These are phyloP conservation scores for Miltochrista miniata DNA, from an alignment of 2,888 invertebrate genomes.

Conservation along the genomic window DNA sequence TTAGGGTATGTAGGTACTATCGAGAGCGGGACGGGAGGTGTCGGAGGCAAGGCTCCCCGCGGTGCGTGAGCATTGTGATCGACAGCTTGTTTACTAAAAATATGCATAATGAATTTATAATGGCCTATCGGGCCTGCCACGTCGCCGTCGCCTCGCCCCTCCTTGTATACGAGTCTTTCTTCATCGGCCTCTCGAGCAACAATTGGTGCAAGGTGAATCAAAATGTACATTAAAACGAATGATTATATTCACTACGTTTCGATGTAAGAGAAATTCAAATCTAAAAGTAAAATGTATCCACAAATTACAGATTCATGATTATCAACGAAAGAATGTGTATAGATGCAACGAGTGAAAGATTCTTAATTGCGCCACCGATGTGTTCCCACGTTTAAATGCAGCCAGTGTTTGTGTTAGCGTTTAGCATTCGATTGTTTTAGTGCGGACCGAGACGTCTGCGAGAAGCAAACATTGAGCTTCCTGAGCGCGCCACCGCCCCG, in stretches of 20 bases:
- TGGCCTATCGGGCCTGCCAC: slow-evolving; percentile 64
- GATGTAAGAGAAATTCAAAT: background rate
- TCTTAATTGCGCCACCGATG: slow-evolving; percentile 75
- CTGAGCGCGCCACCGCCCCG: slow-evolving; percentile 45
- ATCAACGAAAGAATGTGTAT: slow-evolving; percentile 51
- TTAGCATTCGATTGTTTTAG: slow-evolving; percentile 84
- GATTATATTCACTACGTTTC: background rate
- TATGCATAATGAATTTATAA: slow-evolving; percentile 84
- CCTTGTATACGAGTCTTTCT: slow-evolving; percentile 44
- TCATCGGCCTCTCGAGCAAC: slow-evolving; percentile 36
- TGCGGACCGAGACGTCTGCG: slow-evolving; percentile 75
- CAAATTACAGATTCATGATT: slow-evolving; percentile 16
- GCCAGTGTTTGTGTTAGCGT: slow-evolving; percentile 76
- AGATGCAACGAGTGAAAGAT: slow-evolving; percentile 57
- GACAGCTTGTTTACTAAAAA: slow-evolving; percentile 84
- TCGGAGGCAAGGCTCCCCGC: slow-evolving; percentile 74
- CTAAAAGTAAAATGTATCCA: background rate
- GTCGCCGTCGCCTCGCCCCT: slow-evolving; percentile 56
- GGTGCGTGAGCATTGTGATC: slow-evolving; percentile 78
- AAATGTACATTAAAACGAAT: slow-evolving; percentile 9
- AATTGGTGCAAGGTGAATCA: slow-evolving; percentile 16
- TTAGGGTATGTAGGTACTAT: slow-evolving; percentile 58
- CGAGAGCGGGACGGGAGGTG: slow-evolving; percentile 55
- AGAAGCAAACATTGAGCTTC: slow-evolving; percentile 74
- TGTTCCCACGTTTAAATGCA: slow-evolving; percentile 81